Base-by-base conservation (phyloP, 2,113 vertebrate genomes). In the Hassar affinis region DNA sequence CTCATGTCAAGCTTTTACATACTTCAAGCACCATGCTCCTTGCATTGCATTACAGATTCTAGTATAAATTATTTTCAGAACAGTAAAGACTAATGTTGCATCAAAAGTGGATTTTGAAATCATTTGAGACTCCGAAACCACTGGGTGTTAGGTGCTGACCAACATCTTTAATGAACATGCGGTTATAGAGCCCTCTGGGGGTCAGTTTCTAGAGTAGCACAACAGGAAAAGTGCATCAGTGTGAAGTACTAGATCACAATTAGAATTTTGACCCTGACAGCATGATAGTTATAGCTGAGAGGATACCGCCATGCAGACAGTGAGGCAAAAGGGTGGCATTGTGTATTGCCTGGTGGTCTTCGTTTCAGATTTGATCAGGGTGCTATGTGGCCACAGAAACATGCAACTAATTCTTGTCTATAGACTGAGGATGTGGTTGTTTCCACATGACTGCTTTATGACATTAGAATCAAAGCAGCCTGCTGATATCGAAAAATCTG, bases 101-200 rank as follows among this genome's bases (percentile, higher is more conserved):
- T 42, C 35, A 59, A 78, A 78, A 59, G 18, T 61, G 25, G 54
- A 27, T 47, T 61, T 27, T 61, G 4, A 33, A 45, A 27, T 15
- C 38, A 76, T 76, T 27, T 49, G 22, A 47, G 42, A 72, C 6
- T 72, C 47, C 45, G 15, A 72, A 72, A 25, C 56, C 35, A 79
- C 22, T 59, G 14, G 54, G 25, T 74, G 25, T 81, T 56, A n/a
- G 14, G 20, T 51, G 6, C 10, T 15, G 33, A 33, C 22, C 52
- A 74, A 17, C 10, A 5, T n/a, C 42, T 49, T 33, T 64, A 56
- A 25, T 35, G 6, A 66, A 74, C 2, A 3, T 83, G 77, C 42
- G 35, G 33, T 81, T 84, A 20, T 52, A 64, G 82, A 54, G 45
- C 79, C 82, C 56, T 30, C 82, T 86, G 79, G 72, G 61, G 82